Evolutionary conservation across 1,140 invertebrate genomes (phyloP), one percentile per base, ranked within the genome.

Genomic region (Bactericera cockerelli): DNA sequence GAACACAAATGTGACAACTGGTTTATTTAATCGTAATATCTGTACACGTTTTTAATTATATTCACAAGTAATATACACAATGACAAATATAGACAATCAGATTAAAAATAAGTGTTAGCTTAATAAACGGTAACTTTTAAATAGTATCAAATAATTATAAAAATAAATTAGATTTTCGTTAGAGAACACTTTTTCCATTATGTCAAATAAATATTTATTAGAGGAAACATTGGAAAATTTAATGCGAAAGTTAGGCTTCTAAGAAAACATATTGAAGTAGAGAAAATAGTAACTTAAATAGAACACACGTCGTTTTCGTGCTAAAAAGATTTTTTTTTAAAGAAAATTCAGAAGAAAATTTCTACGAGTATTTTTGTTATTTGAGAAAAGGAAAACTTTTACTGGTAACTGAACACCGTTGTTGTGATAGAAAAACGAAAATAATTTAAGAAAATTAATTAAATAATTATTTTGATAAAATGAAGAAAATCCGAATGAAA

Each of bases 51-150:
- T 36, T 49, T 49, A 49, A 19, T 49, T 49, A 19, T 36, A 36
- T 49, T 49, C 22, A 49, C 42, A 49, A 49, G 19, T 19, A 4
- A 49, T 19, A 6, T 49, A 49, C 6, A 49, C 42, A 4, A 16
- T 16, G n/a, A 49, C 22, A 49, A 19, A 49, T 49, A 49, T 4
- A 49, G 13, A 31, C 13, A 31, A 31, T 6, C 13, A 31, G 4
- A 31, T 31, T 31, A 6, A 31, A 31, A 31, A 49, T 49, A 19
- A 49, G 3, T 49, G 42, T 49, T 49, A 49, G 42, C 42, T 49
- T 49, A 49, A 49, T 22, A 49, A 49, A 49, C 42, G 42, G 42
- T 49, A 49, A 49, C 42, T 49, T 19, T 49, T 49, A 49, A 49
- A 6, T 49, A 49, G 19, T 6, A 49, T 4, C 19, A 49, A n/a